Conservation (phyloP, 2,113 vertebrate genomes). For the human region GRCh38 chr4:158801001-158801500, state of each 20-base stretch:
- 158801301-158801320: neutral
- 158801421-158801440: neutral
- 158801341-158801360: neutral
- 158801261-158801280: slow-evolving; percentile 47
- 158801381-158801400: neutral
- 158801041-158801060: neutral
- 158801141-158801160: neutral
- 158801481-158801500: neutral
- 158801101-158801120: neutral
- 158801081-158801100: neutral
- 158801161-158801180: neutral
- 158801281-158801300: neutral
- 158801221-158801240: slow-evolving; percentile 19
- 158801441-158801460: neutral
- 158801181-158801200: neutral
- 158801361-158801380: neutral
- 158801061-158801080: neutral
- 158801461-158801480: neutral
- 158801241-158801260: neutral
- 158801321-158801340: slow-evolving; percentile 3
- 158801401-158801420: neutral
- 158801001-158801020: slow-evolving; percentile 31
- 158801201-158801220: neutral
- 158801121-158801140: neutral
- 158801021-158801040: neutral